Conservation (phyloP, 2,888 invertebrate genomes). For the Synergus gifuensis region DNA sequence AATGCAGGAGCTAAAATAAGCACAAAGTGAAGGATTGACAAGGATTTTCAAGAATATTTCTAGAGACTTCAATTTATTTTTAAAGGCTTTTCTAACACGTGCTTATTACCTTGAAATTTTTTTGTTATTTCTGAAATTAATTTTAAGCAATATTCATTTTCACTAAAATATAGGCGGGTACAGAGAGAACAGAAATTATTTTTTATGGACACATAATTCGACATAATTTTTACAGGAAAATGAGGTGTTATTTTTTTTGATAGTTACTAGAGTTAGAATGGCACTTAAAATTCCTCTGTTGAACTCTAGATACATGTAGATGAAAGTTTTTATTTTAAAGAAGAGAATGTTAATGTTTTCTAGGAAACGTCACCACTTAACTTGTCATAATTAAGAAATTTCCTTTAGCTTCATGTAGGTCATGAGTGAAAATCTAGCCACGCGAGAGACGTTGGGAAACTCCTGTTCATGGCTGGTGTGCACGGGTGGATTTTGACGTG, state of each 20-base stretch:
- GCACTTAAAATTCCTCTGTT: no score
- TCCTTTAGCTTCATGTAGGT: slow-evolving; percentile 46
- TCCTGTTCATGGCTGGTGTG: slow-evolving; percentile 10
- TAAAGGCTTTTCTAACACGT: background rate
- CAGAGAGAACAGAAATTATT: no score
- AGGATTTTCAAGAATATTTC: background rate
- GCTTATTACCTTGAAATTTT: background rate
- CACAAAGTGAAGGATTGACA: background rate
- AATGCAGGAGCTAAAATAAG: background rate
- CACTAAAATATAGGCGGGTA: no score
- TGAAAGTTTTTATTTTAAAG: background rate
- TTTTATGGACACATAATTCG: no score
- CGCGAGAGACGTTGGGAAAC: slow-evolving; percentile 16
- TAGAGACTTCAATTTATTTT: background rate
- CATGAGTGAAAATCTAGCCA: background rate
- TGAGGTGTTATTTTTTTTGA: no score
- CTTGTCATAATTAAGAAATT: slow-evolving; percentile 65
- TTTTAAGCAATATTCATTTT: no score
- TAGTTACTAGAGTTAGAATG: no score
- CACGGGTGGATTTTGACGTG: background rate
- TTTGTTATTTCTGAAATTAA: no score
- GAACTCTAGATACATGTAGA: background rate
- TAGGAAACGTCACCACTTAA: background rate
- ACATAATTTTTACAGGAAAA: no score
- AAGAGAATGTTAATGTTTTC: background rate